These are phyloP conservation scores for Pollenia angustigena DNA, from an alignment of 2,888 invertebrate genomes.

Conservation along the genomic window DNA sequence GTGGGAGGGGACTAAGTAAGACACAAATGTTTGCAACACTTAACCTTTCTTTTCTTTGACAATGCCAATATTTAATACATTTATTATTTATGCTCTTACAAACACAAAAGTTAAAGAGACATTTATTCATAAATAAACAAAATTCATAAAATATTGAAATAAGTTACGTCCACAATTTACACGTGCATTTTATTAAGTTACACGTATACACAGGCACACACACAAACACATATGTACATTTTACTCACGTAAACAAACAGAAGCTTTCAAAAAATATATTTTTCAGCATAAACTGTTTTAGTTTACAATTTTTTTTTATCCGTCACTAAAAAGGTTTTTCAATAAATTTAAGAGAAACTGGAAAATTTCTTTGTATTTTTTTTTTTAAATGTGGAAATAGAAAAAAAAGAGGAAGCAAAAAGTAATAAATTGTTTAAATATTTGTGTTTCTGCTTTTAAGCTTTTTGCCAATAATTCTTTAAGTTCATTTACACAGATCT, in stretches of 20 bases:
- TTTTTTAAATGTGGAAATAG: background rate
- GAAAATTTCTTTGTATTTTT: constrained; percentile 7
- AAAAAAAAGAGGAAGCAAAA: background rate
- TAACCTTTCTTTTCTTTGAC: background rate
- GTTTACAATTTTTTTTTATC: background rate
- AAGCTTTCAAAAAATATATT: background rate
- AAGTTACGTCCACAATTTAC: constrained; percentile 1
- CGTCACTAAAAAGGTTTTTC: constrained; percentile 1
- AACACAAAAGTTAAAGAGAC: background rate
- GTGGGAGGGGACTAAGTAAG: background rate
- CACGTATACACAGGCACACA: background rate
- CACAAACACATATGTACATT: background rate
- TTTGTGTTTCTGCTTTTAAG: background rate
- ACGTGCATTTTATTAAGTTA: background rate
- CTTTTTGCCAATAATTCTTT: constrained; percentile 11
- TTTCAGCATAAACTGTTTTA: constrained; percentile 11
- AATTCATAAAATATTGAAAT: constrained; percentile 1
- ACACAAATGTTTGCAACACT: constrained; percentile 1
- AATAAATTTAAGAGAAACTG: background rate
- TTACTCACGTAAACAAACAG: too few species aligned
- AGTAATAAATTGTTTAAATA: constrained; percentile 15
- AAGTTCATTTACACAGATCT: background rate
- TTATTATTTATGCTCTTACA: constrained; percentile 5
- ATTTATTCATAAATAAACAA: background rate
- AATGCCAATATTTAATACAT: constrained; percentile 17